These are phyloP conservation scores for Chromis chromis DNA, from an alignment of 2,797 vertebrate species.

Conservation along the genomic window DNA sequence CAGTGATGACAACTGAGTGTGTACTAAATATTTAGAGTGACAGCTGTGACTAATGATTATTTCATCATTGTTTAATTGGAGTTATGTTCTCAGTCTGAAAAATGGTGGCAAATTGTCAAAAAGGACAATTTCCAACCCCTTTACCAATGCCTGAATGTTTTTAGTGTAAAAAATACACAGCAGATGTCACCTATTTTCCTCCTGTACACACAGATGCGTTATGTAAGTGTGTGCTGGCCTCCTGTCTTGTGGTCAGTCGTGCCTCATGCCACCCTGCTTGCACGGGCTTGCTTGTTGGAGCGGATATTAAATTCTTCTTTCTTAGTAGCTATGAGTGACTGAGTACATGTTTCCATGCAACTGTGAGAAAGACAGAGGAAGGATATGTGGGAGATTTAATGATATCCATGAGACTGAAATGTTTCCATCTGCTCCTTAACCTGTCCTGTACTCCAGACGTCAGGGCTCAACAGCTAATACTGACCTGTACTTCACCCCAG, in stretches of 20 bases:
- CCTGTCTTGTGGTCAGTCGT: slow-evolving; percentile 39
- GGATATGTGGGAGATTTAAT: slow-evolving; percentile 28
- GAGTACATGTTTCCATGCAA: slow-evolving; percentile 50
- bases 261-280: slow-evolving; percentile 32
- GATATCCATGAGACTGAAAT: slow-evolving; percentile 44
- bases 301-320: slow-evolving; percentile 24
- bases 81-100: background rate
- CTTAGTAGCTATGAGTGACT: slow-evolving; percentile 26
- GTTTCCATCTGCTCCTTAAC: slow-evolving; percentile 40
- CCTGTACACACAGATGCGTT: background rate
- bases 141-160: background rate
- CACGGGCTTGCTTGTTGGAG: slow-evolving; percentile 36
- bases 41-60: background rate
- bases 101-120: background rate
- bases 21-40: background rate
- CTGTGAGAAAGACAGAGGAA: slow-evolving; percentile 13
- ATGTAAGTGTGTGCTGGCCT: slow-evolving; percentile 8
- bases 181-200: background rate
- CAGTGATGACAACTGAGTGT: background rate
- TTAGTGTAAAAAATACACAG: background rate
- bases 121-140: background rate
- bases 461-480: slow-evolving; percentile 8
- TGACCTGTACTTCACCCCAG: slow-evolving; percentile 51
- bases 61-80: background rate
- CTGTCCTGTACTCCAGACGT: slow-evolving; percentile 17